Conservation (phyloP, 1,140 invertebrate species). For the Pinna nobilis region DNA sequence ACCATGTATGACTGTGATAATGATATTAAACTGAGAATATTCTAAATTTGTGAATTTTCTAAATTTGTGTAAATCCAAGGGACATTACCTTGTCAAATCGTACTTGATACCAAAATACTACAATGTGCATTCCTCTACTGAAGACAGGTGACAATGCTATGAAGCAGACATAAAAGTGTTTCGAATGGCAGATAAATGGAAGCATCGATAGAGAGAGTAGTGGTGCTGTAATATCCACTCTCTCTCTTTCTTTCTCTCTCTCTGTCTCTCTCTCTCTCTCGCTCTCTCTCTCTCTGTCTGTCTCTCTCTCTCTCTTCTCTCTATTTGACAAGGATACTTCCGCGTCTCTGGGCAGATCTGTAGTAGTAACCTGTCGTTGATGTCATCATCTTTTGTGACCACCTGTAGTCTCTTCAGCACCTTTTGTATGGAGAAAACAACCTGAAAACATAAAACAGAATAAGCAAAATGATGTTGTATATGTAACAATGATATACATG, state of each 20-base stretch:
- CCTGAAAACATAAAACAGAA: constrained; percentile 77
- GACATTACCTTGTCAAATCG: no score
- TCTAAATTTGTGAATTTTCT: no score
- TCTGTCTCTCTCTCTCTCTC: no score
- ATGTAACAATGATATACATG: no score
- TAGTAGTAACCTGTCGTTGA: constrained; percentile 76
- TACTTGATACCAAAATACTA: constrained; percentile 12
- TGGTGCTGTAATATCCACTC: not conserved
- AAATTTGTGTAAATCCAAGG: no score
- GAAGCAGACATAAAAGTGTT: no score
- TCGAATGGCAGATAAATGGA: not conserved
- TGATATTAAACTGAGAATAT: no score
- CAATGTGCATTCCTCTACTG: not conserved
- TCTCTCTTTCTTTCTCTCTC: not conserved
- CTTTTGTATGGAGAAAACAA: constrained; percentile 70
- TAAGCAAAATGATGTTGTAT: not conserved
- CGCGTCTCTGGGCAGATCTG: constrained; percentile 76
- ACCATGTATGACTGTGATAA: no score
- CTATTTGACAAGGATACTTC: constrained; percentile 69
- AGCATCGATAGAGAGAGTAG: not conserved
- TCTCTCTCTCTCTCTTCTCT: not conserved
- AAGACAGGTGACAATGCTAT: not conserved
- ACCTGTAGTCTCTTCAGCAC: constrained; percentile 49
- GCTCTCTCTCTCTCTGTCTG: no score
- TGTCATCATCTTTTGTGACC: constrained; percentile 24